Evolutionary conservation across 2,888 invertebrate genomes (phyloP).

Genomic region (Plebejus melissa): DNA sequence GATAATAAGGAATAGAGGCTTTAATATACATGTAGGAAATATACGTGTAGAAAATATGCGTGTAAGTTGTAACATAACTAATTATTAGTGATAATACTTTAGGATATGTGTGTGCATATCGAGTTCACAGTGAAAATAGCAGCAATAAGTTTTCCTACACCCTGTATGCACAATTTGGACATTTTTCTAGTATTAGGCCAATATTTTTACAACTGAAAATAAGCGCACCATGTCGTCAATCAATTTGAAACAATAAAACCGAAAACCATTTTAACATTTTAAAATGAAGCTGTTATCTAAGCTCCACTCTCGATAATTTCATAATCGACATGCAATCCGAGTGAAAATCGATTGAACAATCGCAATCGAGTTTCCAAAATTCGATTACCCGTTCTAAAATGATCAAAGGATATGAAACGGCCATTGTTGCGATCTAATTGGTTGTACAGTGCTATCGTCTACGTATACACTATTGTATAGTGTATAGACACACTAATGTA

Average conservation of each 20-base stretch:
- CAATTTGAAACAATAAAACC: not conserved
- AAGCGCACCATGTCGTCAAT: not conserved
- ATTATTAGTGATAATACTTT: too few relatives aligned
- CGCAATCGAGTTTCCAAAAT: conserved; percentile 21
- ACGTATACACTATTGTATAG: not conserved
- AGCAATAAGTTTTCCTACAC: too few relatives aligned
- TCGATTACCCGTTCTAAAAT: conserved; percentile 27
- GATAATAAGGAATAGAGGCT: too few relatives aligned
- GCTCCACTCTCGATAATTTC: not conserved
- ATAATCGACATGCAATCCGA: conserved; percentile 14
- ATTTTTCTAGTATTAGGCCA: not conserved
- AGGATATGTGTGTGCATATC: too few relatives aligned
- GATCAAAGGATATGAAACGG: conserved; percentile 25
- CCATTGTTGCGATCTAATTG: conserved; percentile 27
- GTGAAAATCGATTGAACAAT: conserved; percentile 25
- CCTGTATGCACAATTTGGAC: too few relatives aligned
- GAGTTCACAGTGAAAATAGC: too few relatives aligned
- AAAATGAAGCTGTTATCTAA: not conserved
- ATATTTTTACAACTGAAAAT: not conserved
- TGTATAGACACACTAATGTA: not conserved
- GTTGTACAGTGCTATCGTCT: not conserved
- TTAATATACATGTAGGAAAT: too few relatives aligned
- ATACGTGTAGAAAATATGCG: too few relatives aligned
- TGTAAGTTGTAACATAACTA: too few relatives aligned
- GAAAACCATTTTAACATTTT: not conserved